phyloP scores from a whole-genome alignment of 2,797 vertebrate species.

The Channa striata region DNA sequence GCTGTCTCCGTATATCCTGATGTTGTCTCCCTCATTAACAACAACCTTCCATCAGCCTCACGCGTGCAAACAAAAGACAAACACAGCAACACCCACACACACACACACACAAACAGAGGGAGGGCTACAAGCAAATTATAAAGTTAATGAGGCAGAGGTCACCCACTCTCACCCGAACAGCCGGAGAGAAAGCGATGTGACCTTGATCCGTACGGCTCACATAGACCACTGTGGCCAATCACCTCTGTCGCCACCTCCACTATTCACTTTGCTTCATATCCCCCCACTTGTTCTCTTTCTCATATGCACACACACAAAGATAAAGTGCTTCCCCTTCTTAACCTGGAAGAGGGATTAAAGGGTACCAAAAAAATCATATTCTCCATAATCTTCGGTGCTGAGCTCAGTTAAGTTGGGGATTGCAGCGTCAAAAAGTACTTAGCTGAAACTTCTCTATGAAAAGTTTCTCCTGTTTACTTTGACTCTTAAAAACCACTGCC shows the following conservation, averaged over 20 bases:
- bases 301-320: slow-evolving; percentile 35
- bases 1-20: slow-evolving; percentile 40
- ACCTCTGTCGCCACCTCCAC: slow-evolving; percentile 24
- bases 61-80: slow-evolving; percentile 42
- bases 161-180: slow-evolving; percentile 44
- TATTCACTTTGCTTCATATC: slow-evolving; percentile 29
- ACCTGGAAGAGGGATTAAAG: slow-evolving; percentile 70
- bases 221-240: slow-evolving; percentile 44
- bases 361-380: slow-evolving; percentile 51
- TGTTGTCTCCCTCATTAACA: slow-evolving; percentile 48
- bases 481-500: slow-evolving; percentile 36
- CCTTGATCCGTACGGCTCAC: slow-evolving; percentile 53
- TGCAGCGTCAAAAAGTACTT: slow-evolving; percentile 40
- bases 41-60: slow-evolving; percentile 43
- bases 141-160: slow-evolving; percentile 67
- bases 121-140: slow-evolving; percentile 22
- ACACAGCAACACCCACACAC: slow-evolving; percentile 14
- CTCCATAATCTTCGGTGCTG: slow-evolving; percentile 68
- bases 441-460: slow-evolving; percentile 35
- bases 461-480: slow-evolving; percentile 28
- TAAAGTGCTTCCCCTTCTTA: slow-evolving; percentile 59
- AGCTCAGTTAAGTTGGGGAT: slow-evolving; percentile 58
- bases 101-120: slow-evolving; percentile 15
- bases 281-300: background rate
- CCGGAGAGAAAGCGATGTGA: slow-evolving; percentile 28